Percentiles rank a stretch among this genome's conserved stretches.
These are phyloP conservation scores for Stenopsyche tienmushanensis DNA, from an alignment of 1,140 invertebrate genomes.

Conservation along the genomic window DNA sequence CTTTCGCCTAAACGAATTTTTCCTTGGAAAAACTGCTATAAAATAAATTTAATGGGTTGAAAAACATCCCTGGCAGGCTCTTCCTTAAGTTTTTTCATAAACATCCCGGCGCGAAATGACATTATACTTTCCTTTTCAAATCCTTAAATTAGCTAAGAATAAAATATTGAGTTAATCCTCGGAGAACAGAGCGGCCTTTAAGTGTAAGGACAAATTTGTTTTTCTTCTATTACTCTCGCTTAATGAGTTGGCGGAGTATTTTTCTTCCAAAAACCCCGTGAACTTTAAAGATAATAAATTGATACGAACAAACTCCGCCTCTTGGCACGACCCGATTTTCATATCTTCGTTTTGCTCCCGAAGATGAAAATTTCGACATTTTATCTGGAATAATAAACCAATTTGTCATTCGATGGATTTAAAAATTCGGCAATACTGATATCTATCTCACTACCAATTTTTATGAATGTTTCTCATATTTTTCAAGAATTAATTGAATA, in stretches of 20 bases:
- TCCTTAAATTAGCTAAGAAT: constrained; percentile 37
- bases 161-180: constrained; percentile 38
- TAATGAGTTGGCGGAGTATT: constrained; percentile 25
- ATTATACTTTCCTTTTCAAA: constrained; percentile 34
- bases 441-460: no score
- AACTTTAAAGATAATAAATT: no score
- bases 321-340: no score
- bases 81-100: constrained; percentile 16
- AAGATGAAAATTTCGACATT: no score
- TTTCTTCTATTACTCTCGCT: constrained; percentile 29
- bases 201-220: constrained; percentile 33
- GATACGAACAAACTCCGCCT: no score
- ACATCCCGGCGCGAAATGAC: constrained; percentile 24
- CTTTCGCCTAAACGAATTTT: no score
- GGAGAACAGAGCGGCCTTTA: constrained; percentile 12
- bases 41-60: constrained; percentile 13
- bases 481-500: no score
- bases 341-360: no score
- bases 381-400: no score
- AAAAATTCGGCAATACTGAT: no score
- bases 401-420: no score
- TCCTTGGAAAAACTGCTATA: not conserved
- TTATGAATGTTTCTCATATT: no score
- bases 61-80: constrained; percentile 4
- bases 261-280: constrained; percentile 13